phyloP scores from a whole-genome alignment of 2,113 vertebrate genomes.

The Phyllopteryx taeniolatus region DNA sequence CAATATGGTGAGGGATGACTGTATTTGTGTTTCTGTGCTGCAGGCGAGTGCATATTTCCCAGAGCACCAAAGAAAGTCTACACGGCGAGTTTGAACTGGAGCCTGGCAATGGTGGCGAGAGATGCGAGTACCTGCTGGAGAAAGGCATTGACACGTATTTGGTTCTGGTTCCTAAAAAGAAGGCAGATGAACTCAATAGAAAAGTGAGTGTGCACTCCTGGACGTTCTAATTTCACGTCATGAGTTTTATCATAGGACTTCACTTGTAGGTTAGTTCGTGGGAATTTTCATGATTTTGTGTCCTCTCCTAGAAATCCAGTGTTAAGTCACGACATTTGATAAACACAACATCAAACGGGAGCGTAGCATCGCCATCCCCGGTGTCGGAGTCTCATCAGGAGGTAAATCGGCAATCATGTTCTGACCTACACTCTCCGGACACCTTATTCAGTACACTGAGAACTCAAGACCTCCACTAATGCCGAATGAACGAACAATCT shows the following conservation, averaged over 20 bases:
- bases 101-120: conserved; percentile 80
- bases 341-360: conserved; percentile 80
- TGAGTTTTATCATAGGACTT: neutral
- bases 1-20: neutral
- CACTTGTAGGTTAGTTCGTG: neutral
- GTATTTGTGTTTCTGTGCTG: neutral
- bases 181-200: conserved; percentile 69
- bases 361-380: conserved; percentile 55
- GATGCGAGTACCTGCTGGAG: conserved; percentile 90
- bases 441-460: no score
- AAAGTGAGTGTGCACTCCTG: conserved; percentile 70
- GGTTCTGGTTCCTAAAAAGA: conserved; percentile 74
- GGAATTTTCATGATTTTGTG: neutral
- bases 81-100: conserved; percentile 90
- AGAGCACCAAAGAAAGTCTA: conserved; percentile 87
- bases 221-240: neutral
- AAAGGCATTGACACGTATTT: conserved; percentile 91
- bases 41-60: conserved; percentile 93
- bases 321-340: conserved; percentile 78
- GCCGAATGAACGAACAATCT: neutral
- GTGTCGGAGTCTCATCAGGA: conserved; percentile 69
- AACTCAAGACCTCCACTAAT: no score
- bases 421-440: neutral
- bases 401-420: conserved; percentile 41
- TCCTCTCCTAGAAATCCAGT: conserved; percentile 59